Percentiles rank a stretch among this genome's conserved stretches.
Conservation (phyloP, 2,113 vertebrate genomes). For the Apistogramma diplotaenia region DNA sequence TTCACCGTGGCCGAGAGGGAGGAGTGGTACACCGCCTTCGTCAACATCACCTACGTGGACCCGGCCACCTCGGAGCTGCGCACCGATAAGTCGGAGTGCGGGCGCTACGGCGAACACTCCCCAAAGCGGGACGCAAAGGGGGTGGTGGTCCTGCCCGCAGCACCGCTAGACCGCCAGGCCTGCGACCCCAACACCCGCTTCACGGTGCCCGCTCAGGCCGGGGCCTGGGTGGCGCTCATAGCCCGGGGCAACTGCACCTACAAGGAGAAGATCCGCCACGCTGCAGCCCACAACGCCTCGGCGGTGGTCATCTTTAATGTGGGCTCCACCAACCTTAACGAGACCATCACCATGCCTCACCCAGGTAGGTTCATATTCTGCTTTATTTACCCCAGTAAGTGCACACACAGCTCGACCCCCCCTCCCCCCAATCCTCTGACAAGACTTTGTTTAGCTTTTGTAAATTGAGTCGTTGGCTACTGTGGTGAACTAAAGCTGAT, state of each 20-base stretch:
- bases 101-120: constrained; percentile 95
- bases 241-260: constrained; percentile 91
- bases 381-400: background rate
- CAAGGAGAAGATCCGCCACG: constrained; percentile 91
- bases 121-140: constrained; percentile 91
- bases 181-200: constrained; percentile 89
- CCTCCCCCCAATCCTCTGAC: background rate
- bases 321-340: constrained; percentile 86
- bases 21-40: constrained; percentile 99
- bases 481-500: background rate
- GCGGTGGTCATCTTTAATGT: constrained; percentile 94
- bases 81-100: constrained; percentile 93
- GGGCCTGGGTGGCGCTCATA: constrained; percentile 90
- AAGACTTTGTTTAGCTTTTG: background rate
- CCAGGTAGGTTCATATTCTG: constrained; percentile 71
- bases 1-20: constrained; percentile 97
- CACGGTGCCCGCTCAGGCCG: constrained; percentile 71
- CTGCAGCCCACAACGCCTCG: constrained; percentile 88
- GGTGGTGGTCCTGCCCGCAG: constrained; percentile 82
- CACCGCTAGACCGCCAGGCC: constrained; percentile 81
- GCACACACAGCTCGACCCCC: background rate
- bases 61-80: constrained; percentile 80
- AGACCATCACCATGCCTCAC: constrained; percentile 93
- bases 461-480: background rate
- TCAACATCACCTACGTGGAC: constrained; percentile 95